Percentiles rank a stretch among this genome's conserved stretches.
Conservation (phyloP, 2,888 invertebrate species). For the Drosophila limbata region DNA sequence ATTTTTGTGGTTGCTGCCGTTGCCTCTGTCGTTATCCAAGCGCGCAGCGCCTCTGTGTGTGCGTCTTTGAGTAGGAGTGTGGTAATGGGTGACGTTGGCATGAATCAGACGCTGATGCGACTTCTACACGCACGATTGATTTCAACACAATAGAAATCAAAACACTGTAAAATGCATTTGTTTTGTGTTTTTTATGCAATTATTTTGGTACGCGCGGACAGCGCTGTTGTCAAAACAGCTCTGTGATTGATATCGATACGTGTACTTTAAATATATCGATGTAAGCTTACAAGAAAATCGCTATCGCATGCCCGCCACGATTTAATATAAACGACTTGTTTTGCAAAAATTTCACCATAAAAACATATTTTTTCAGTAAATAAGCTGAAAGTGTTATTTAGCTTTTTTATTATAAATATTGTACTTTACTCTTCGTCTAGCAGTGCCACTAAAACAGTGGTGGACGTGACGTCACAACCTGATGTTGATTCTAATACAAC, state of each 20-base stretch:
- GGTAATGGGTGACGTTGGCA: conserved; percentile 29
- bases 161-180: conserved; percentile 43
- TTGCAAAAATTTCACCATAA: not conserved
- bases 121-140: conserved; percentile 27
- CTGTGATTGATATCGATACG: conserved; percentile 31
- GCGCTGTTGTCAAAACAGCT: conserved; percentile 24
- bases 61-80: conserved; percentile 8
- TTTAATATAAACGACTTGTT: not conserved
- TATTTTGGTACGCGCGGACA: conserved; percentile 39
- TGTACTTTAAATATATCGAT: conserved; percentile 3
- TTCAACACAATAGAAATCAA: conserved; percentile 31
- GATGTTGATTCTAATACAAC: not conserved
- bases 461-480: not conserved
- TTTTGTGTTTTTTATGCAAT: conserved; percentile 48
- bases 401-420: not conserved
- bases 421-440: not conserved
- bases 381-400: not conserved
- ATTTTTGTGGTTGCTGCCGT: conserved; percentile 28
- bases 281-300: not conserved
- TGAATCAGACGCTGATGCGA: conserved; percentile 41
- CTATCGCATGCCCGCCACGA: not conserved
- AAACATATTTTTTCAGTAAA: not conserved
- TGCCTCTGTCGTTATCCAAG: conserved; percentile 9
- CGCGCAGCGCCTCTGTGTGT: conserved; percentile 15
- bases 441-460: not conserved